Evolutionary conservation across 2,888 invertebrate genomes (phyloP).

Genomic region (Augiades crinisus): DNA sequence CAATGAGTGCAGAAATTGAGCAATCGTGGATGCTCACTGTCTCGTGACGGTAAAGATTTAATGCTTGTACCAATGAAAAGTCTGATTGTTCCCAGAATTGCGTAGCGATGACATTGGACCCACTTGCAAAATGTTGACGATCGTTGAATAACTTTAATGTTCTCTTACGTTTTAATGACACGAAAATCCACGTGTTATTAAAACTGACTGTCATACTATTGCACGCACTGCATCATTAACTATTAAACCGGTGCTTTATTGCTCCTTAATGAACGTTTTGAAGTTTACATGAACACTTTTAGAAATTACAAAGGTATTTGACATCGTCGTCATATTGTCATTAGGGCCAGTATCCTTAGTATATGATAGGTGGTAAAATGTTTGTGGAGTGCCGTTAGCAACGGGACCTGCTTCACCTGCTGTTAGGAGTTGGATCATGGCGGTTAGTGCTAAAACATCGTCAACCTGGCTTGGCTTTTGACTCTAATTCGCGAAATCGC

Average conservation of each 20-base stretch:
- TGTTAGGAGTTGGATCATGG: too few species aligned
- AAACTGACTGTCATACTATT: slow-evolving; percentile 21
- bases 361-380: too few species aligned
- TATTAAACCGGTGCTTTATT: slow-evolving; percentile 1
- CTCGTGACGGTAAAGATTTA: not conserved
- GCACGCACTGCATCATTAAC: slow-evolving; percentile 21
- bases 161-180: slow-evolving; percentile 22
- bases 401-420: too few species aligned
- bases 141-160: slow-evolving; percentile 13
- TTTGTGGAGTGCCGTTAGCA: too few species aligned
- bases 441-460: too few species aligned
- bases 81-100: slow-evolving; percentile 6
- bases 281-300: slow-evolving; percentile 18
- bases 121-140: slow-evolving; percentile 9
- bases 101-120: slow-evolving; percentile 17
- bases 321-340: not conserved
- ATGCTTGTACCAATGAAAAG: not conserved
- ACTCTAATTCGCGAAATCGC: too few species aligned
- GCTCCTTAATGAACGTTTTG: slow-evolving; percentile 23
- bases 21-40: not conserved
- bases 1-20: slow-evolving; percentile 1
- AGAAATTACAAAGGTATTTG: slow-evolving; percentile 18
- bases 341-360: slow-evolving; percentile 12
- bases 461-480: too few species aligned
- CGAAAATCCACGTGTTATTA: slow-evolving; percentile 12